Percentiles rank a stretch among this genome's conserved stretches.
phyloP scores from a whole-genome alignment of 2,113 vertebrate species.

The Halichoerus grypus region DNA sequence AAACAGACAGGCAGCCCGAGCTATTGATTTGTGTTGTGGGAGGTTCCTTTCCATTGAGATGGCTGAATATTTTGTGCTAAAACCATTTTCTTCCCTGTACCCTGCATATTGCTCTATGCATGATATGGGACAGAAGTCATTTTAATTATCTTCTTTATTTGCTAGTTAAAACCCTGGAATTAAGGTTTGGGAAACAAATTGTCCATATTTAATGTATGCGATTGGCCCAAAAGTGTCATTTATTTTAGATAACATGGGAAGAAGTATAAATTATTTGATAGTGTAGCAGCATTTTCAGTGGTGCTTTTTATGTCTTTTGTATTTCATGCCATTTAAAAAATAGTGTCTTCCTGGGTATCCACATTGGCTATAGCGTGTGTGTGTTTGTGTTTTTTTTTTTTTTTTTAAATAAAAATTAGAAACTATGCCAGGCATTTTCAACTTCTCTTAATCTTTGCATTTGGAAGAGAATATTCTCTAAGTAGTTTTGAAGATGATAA shows the following conservation, averaged over 20 bases:
- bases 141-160: slow-evolving; percentile 31
- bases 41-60: slow-evolving; percentile 21
- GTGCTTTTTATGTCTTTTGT: background rate
- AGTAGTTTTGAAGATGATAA: slow-evolving; percentile 51
- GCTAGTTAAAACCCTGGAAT: background rate
- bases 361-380: background rate
- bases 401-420: background rate
- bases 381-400: background rate
- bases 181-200: background rate
- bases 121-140: background rate
- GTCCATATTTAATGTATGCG: background rate
- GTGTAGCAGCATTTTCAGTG: background rate
- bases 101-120: background rate
- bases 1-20: background rate
- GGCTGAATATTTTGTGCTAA: slow-evolving; percentile 13
- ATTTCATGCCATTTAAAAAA: slow-evolving; percentile 34
- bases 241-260: slow-evolving; percentile 29
- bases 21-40: background rate
- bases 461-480: slow-evolving; percentile 27
- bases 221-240: background rate
- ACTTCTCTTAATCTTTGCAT: slow-evolving; percentile 48
- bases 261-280: slow-evolving; percentile 40
- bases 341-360: background rate
- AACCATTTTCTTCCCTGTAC: background rate
- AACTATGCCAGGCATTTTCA: background rate